Base-by-base conservation (phyloP, 2,113 vertebrate species). In the Callopanchax toddi region DNA sequence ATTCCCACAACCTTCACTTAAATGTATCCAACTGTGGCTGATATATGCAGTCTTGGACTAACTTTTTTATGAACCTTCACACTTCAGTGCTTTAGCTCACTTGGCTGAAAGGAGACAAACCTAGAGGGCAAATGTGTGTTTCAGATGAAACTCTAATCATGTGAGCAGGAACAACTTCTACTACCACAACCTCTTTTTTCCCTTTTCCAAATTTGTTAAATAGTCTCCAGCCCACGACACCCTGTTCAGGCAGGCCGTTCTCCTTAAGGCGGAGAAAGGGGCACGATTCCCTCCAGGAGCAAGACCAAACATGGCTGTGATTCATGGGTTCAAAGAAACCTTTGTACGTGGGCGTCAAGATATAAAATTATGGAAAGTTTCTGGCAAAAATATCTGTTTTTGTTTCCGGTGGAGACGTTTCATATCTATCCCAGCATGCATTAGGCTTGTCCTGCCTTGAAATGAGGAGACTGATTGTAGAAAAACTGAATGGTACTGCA, bases 231-330 rank as follows among this genome's bases (percentile, higher is more conserved):
- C 34, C 42, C 48, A 51, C 49, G 56, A 59, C 75, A 56, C 62
- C 16, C 20, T 64, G 34, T 57, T 54, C 37, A 48, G 39, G n/a
- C 17, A 53, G 39, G 21, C 7, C 49, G 4, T 11, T 9, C 29
- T 63, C 71, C 49, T 67, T 52, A 23, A 25, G 32, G 25, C 21
- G 5, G 12, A 11, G 36, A 55, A 45, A 12, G 0, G 42, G 18
- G 39, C 56, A 61, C 26, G 26, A 26, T 39, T 40, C 56, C 1
- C 51, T 59, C 10, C 39, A 49, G 13, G 3, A 68, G 8, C 16
- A 4, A 81, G 57, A 74, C 61, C 64, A 77, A 79, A 72, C 75
- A 64, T 34, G 67, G 34, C 40, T 17, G 40, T 69, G 55, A 70
- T 23, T n/a, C n/a, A n/a, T 37, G 34, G 42, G 58, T 73, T 74